Evolutionary conservation across 2,888 invertebrate species (phyloP).

Genomic region (Acanthosepion pharaonis): DNA sequence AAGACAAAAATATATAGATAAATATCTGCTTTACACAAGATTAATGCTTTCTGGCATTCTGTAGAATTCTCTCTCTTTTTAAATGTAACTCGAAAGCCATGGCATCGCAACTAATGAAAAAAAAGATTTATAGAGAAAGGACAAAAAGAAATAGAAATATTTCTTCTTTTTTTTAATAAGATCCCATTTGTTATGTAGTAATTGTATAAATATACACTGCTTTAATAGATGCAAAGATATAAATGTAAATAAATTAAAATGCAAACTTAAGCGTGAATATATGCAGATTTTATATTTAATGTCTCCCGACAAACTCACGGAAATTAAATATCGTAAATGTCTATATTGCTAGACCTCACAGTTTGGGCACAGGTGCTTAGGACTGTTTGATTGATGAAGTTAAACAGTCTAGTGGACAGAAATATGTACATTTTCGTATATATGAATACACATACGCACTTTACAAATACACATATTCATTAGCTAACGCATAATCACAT

Average conservation of each 20-base stretch:
- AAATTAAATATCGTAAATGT: not conserved
- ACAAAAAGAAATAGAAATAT: not conserved
- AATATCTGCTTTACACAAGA: not conserved
- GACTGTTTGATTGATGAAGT: slow-evolving; percentile 11
- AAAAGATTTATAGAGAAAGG: not conserved
- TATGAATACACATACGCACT: not conserved
- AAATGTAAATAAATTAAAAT: not conserved
- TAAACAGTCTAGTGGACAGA: not conserved
- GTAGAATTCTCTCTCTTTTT: not conserved
- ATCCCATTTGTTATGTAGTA: not conserved
- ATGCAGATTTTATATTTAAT: not conserved
- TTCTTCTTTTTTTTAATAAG: not conserved
- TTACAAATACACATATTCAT: not conserved
- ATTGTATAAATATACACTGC: not conserved
- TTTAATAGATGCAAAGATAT: not conserved
- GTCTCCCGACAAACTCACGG: not conserved
- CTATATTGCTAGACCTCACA: not conserved
- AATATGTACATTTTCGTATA: not conserved
- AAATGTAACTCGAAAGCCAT: not conserved
- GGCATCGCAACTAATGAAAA: not conserved
- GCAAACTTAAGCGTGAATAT: not conserved
- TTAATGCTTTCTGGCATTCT: not conserved
- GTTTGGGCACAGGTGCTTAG: not conserved
- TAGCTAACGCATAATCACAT: not conserved
- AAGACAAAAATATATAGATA: too few species aligned